Evolutionary conservation across 2,888 invertebrate species (phyloP).

Genomic region (Zaprionus obscuricornis): DNA sequence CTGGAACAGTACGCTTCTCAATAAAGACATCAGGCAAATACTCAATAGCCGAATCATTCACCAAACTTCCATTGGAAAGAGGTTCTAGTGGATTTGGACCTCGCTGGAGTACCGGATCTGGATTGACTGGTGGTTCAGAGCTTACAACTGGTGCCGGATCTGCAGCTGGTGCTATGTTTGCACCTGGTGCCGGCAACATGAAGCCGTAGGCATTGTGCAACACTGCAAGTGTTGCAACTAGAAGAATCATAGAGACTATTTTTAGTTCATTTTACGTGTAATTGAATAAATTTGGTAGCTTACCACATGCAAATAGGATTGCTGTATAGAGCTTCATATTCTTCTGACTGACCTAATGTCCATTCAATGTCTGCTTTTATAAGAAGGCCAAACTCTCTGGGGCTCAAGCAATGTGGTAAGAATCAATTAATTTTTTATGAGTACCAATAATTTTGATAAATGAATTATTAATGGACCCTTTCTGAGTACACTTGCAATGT

Average conservation of each 20-base stretch:
- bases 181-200: slow-evolving; percentile 24
- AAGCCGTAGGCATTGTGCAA: slow-evolving; percentile 42
- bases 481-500: slow-evolving; percentile 6
- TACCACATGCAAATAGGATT: slow-evolving; percentile 55
- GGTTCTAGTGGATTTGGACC: background rate
- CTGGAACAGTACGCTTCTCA: too few relatives aligned
- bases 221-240: slow-evolving; percentile 53
- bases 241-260: slow-evolving; percentile 44
- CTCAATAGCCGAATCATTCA: too few relatives aligned
- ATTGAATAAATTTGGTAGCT: slow-evolving; percentile 23
- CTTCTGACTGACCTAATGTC: slow-evolving; percentile 6
- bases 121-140: background rate
- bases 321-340: slow-evolving; percentile 57
- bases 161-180: slow-evolving; percentile 22
- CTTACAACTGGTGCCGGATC: background rate
- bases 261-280: slow-evolving; percentile 47
- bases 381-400: background rate
- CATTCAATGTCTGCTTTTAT: slow-evolving; percentile 44
- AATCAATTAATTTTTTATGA: slow-evolving; percentile 51
- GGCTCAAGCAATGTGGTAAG: slow-evolving; percentile 15
- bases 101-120: slow-evolving; percentile 3
- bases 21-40: too few relatives aligned
- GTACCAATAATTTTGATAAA: slow-evolving; percentile 27
- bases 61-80: too few relatives aligned
- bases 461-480: slow-evolving; percentile 7